Evolutionary conservation across 2,113 vertebrate genomes (phyloP).

Genomic region (Apodemus speciosus): DNA sequence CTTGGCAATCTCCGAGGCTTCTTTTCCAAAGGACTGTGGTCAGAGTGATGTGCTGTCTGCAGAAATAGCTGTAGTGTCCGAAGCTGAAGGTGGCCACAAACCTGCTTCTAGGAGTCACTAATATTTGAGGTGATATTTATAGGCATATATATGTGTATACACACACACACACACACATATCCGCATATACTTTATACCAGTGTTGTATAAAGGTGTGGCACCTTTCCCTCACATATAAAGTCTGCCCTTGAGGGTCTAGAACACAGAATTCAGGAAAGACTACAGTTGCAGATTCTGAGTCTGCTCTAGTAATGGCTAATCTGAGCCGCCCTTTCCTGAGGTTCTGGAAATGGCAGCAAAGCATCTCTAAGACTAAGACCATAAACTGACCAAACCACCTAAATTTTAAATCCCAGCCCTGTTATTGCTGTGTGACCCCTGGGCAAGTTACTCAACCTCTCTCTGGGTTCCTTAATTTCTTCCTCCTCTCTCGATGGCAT

Average conservation of each 20-base stretch:
- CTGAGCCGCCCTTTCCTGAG: background rate
- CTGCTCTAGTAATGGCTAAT: background rate
- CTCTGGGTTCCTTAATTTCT: background rate
- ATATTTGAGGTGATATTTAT: background rate
- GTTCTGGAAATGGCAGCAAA: background rate
- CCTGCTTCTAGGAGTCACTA: background rate
- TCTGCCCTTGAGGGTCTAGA: background rate
- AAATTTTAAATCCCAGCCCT: background rate
- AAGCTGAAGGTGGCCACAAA: background rate
- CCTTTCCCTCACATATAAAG: background rate
- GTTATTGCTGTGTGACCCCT: background rate
- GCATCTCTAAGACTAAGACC: background rate
- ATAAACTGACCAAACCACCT: background rate
- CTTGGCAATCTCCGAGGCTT: background rate
- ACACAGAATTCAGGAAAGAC: background rate
- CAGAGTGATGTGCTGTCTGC: background rate
- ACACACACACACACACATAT: too few relatives aligned
- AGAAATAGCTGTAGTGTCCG: background rate
- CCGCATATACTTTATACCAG: background rate
- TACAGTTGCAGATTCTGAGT: background rate
- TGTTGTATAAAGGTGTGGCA: background rate
- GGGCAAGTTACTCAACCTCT: background rate
- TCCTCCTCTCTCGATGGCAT: background rate
- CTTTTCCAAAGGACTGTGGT: background rate
- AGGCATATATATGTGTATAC: too few relatives aligned